These are phyloP conservation scores for Frieseomelitta varia DNA, from an alignment of 1,140 invertebrate genomes.

Conservation along the genomic window DNA sequence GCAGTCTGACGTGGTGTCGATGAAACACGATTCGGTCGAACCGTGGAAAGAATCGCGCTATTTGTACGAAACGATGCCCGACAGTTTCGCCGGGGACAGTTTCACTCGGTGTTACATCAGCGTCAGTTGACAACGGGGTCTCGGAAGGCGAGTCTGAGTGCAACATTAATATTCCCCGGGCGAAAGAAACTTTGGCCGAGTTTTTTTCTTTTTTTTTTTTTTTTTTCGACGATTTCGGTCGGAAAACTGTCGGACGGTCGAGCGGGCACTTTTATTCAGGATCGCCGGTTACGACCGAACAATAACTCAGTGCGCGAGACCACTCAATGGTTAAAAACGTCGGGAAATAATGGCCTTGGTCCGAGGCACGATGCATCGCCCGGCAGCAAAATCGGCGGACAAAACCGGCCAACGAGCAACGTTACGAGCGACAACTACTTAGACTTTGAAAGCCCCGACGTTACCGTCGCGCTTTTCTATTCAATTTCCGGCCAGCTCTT, in stretches of 20 bases:
- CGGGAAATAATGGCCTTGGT: slow-evolving; percentile 47
- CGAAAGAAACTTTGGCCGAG: slow-evolving; percentile 20
- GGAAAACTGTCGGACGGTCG: neutral
- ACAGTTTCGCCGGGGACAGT: neutral
- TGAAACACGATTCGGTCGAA: neutral
- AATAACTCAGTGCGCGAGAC: slow-evolving; percentile 6
- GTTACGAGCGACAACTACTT: slow-evolving; percentile 47
- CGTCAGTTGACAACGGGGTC: slow-evolving; percentile 12
- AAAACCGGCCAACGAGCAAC: neutral
- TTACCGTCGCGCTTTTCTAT: slow-evolving; percentile 44
- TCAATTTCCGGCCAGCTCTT: slow-evolving; percentile 4
- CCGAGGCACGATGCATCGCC: neutral
- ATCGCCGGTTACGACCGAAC: neutral
- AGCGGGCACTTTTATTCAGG: slow-evolving; percentile 12
- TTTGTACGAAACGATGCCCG: neutral
- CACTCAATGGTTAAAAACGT: slow-evolving; percentile 37
- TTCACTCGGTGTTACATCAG: neutral
- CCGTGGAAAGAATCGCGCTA: neutral
- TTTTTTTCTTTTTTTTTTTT: neutral
- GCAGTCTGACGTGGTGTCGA: no score
- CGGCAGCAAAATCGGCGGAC: neutral
- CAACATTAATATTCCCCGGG: slow-evolving; percentile 40
- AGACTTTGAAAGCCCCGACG: slow-evolving; percentile 36
- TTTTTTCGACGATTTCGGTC: neutral
- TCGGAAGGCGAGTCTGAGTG: slow-evolving; percentile 10